A percentile compares a stretch with the other conserved stretches of the same genome.
phyloP scores from a whole-genome alignment of 1,140 invertebrate species.

The Temnothorax nylanderi region DNA sequence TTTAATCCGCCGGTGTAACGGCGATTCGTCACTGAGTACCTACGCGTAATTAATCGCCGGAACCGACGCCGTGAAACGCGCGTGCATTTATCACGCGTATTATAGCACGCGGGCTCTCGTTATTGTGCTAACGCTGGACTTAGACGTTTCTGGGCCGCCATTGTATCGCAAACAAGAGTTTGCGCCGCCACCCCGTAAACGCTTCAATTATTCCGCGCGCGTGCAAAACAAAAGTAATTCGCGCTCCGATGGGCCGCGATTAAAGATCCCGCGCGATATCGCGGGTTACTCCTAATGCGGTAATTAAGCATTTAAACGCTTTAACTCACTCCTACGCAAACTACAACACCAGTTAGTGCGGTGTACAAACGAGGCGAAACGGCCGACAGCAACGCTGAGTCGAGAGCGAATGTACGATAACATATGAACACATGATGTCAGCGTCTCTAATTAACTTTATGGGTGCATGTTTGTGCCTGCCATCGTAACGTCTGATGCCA shows the following conservation, averaged over 20 bases:
- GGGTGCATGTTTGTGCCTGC: neutral
- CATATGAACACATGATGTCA: constrained; percentile 5
- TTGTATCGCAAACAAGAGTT: constrained; percentile 51
- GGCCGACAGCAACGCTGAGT: constrained; percentile 30
- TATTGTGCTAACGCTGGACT: constrained; percentile 54
- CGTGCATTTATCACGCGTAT: constrained; percentile 71
- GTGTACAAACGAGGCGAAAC: constrained; percentile 30
- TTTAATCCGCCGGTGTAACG: constrained; percentile 57
- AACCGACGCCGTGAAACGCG: constrained; percentile 65
- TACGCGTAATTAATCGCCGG: constrained; percentile 70
- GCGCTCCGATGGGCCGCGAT: constrained; percentile 47
- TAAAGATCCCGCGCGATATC: constrained; percentile 41
- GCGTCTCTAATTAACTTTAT: constrained; percentile 44
- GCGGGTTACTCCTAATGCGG: constrained; percentile 49
- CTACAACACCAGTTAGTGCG: constrained; percentile 24
- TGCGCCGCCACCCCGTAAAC: constrained; percentile 40
- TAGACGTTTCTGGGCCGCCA: constrained; percentile 36
- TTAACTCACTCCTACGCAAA: constrained; percentile 46
- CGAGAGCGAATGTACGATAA: constrained; percentile 15
- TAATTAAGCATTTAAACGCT: constrained; percentile 61
- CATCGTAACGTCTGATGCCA: neutral
- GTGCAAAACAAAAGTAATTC: constrained; percentile 58
- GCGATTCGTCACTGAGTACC: constrained; percentile 67
- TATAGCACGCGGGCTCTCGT: constrained; percentile 38
- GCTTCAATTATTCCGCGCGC: constrained; percentile 53